Evolutionary conservation across 2,797 vertebrate species (phyloP).

Genomic region (Dryobates pubescens): DNA sequence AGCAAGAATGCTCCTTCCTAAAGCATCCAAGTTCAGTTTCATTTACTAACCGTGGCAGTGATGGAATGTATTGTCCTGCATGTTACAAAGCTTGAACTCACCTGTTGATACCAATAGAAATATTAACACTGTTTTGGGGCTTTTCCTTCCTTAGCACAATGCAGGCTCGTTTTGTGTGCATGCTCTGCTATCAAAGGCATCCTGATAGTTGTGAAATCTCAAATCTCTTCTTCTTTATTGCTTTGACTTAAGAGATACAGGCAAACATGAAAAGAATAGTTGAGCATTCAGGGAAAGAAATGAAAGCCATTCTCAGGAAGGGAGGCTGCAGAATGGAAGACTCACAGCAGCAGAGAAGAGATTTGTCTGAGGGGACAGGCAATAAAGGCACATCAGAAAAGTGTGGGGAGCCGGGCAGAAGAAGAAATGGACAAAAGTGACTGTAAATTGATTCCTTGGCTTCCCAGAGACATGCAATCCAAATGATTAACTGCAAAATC

Average conservation of each 20-base stretch:
- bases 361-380: slow-evolving; percentile 40
- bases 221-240: slow-evolving; percentile 21
- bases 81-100: slow-evolving; percentile 20
- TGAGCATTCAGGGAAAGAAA: slow-evolving; percentile 45
- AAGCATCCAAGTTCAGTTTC: not conserved
- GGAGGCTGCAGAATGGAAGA: slow-evolving; percentile 22
- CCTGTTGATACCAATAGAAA: slow-evolving; percentile 11
- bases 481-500: slow-evolving; percentile 40
- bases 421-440: not conserved
- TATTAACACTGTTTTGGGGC: not conserved
- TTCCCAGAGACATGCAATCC: slow-evolving; percentile 39
- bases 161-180: not conserved
- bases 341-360: not conserved
- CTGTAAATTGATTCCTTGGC: slow-evolving; percentile 29
- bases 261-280: slow-evolving; percentile 45
- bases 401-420: not conserved
- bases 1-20: not conserved
- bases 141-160: slow-evolving; percentile 18
- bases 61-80: not conserved
- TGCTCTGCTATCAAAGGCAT: not conserved
- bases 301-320: slow-evolving; percentile 22
- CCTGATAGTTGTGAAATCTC: slow-evolving; percentile 35
- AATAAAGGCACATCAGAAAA: slow-evolving; percentile 13
- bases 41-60: not conserved
- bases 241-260: slow-evolving; percentile 1